phyloP scores from a whole-genome alignment of 2,888 invertebrate species.

The Falcaria lacertinaria region DNA sequence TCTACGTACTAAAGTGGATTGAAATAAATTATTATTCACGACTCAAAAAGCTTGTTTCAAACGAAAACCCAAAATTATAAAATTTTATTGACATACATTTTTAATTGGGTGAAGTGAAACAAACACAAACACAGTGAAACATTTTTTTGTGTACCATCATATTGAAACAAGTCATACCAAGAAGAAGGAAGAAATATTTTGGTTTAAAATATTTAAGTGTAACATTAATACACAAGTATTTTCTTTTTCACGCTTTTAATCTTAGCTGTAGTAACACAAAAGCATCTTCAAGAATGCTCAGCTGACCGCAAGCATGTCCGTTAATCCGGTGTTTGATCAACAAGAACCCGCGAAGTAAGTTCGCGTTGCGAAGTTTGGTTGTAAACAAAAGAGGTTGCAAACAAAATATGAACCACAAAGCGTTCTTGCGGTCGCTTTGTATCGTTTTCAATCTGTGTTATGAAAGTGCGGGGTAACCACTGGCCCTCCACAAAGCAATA shows the following conservation, averaged over 20 bases:
- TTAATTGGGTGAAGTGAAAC: no score
- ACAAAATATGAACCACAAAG: constrained; percentile 69
- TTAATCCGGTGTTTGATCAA: constrained; percentile 36
- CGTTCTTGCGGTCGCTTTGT: constrained; percentile 71
- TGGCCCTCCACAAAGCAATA: constrained; percentile 66
- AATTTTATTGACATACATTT: no score
- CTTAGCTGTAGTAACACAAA: not conserved
- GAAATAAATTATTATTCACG: no score
- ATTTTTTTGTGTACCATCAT: no score
- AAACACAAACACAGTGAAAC: no score
- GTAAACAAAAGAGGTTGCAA: constrained; percentile 44
- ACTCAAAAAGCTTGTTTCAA: no score
- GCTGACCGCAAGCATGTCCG: constrained; percentile 29
- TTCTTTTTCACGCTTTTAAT: not conserved
- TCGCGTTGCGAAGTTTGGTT: constrained; percentile 30
- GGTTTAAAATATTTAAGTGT: no score
- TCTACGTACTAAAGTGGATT: no score
- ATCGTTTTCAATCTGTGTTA: constrained; percentile 69
- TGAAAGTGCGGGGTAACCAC: constrained; percentile 61
- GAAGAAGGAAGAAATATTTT: no score
- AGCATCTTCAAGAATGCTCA: not conserved
- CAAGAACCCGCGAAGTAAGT: constrained; percentile 33
- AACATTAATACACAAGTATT: no score
- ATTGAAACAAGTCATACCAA: no score
- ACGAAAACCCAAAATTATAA: no score